A percentile compares a stretch with the other conserved stretches of the same genome.
These are phyloP conservation scores for Patella vulgata DNA, from an alignment of 1,140 invertebrate genomes.

Conservation along the genomic window DNA sequence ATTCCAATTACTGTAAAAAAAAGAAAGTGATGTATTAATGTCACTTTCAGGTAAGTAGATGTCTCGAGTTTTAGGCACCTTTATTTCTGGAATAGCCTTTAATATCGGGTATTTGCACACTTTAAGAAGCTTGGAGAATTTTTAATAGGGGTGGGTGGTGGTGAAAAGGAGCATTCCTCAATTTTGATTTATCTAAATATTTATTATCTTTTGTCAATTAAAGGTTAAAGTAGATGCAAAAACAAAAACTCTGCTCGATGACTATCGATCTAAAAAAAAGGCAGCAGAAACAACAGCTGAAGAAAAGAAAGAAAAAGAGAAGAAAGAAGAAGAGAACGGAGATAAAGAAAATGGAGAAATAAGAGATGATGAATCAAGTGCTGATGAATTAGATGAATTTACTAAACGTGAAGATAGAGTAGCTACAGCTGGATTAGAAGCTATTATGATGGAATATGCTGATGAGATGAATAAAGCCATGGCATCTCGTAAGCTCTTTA, in stretches of 20 bases:
- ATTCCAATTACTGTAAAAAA: not conserved
- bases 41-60: too few species aligned
- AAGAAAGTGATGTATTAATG: too few species aligned
- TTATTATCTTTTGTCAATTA: not conserved
- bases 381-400: constrained; percentile 59
- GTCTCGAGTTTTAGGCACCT: too few species aligned
- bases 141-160: too few species aligned
- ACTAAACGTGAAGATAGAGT: constrained; percentile 65
- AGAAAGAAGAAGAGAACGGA: constrained; percentile 44
- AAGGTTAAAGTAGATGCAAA: constrained; percentile 95
- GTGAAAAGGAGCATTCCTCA: too few species aligned
- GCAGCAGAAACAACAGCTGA: constrained; percentile 38
- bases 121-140: too few species aligned
- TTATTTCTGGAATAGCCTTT: too few species aligned
- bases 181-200: not conserved
- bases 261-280: constrained; percentile 75
- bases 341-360: constrained; percentile 48
- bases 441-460: constrained; percentile 84
- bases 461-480: constrained; percentile 70
- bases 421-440: constrained; percentile 79
- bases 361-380: constrained; percentile 28
- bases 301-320: constrained; percentile 47
- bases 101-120: too few species aligned
- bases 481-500: constrained; percentile 11
- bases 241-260: constrained; percentile 92